Evolutionary conservation across 2,888 invertebrate genomes (phyloP), one percentile per base, ranked within the genome.

Genomic region (Sphecodes monilicornis): DNA sequence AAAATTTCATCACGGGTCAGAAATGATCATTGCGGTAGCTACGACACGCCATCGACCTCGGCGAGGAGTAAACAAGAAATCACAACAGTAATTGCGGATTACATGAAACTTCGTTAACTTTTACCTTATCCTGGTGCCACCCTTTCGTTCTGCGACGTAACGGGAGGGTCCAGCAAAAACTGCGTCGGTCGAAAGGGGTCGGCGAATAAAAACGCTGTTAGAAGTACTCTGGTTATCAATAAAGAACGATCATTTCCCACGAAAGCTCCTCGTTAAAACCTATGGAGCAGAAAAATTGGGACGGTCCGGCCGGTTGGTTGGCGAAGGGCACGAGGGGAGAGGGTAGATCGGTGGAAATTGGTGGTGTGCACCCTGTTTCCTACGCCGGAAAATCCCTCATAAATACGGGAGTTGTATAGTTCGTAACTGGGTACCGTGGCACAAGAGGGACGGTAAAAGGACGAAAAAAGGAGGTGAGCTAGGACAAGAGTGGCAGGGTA

Each of bases 271-370:
- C 88, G 91, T 91, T 91, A 88, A 85, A 82, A 77, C 41, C 87
- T 87, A 91, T 91, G 91, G 82, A n/a, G 83, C 78, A 82, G 90
- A 91, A 91, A 91, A 91, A 91, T 90, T 91, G 88, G 87, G 78
- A 86, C 87, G 78, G 76, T 75, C 75, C 80, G 60, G 26, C 74
- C 71, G 6, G 29, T 60, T 60, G 16, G 26, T 2, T 0, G 60
- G 69, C 22, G 18, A 3, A 41, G 13, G 75, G 26, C 50, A 32
- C 73, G 18, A 68, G 73, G 50, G 46, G 54, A n/a, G n/a, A 54
- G 81, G 60, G 66, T 85, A 71, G 86, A 84, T 82, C 86, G 84
- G 81, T 87, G 84, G 86, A 90, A 91, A 91, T 90, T 89, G 91
- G 85, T 76, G 83, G 87, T 87, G 85, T 88, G 78, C 75, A 82